Evolutionary conservation across 2,888 invertebrate species (phyloP).

Genomic region (Oeneis ivallda): DNA sequence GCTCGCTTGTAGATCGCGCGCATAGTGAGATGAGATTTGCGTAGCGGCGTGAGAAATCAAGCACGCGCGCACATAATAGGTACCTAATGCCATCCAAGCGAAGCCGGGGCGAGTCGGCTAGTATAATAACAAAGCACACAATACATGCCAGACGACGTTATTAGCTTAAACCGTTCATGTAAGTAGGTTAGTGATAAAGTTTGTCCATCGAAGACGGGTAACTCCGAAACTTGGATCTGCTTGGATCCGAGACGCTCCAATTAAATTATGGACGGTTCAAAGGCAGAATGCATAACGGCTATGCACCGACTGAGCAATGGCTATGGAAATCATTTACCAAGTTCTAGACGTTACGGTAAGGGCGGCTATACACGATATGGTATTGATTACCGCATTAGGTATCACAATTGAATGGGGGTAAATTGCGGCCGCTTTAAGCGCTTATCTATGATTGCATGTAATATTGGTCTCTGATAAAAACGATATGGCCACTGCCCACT

Average conservation of each 20-base stretch:
- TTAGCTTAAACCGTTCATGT: conserved; percentile 33
- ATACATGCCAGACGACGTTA: conserved; percentile 15
- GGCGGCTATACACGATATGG: conserved; percentile 31
- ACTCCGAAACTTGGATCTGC: conserved; percentile 55
- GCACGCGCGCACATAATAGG: too few relatives aligned
- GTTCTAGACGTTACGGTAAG: conserved; percentile 41
- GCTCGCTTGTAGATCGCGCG: too few relatives aligned
- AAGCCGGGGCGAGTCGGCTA: background rate
- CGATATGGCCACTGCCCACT: background rate
- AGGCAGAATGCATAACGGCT: conserved; percentile 69
- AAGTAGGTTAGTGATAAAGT: conserved; percentile 62
- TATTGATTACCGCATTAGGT: conserved; percentile 32
- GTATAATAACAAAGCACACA: conserved; percentile 10
- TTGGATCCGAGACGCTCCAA: conserved; percentile 62
- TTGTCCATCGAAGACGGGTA: conserved; percentile 55
- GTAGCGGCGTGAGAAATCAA: too few relatives aligned
- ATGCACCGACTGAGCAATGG: conserved; percentile 50
- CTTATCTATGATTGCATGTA: conserved; percentile 6
- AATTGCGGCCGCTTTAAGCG: conserved; percentile 15
- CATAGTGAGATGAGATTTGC: too few relatives aligned
- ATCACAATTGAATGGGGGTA: conserved; percentile 28
- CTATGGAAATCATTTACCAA: conserved; percentile 64
- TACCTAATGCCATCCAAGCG: too few relatives aligned
- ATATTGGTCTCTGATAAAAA: conserved; percentile 1
- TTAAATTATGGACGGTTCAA: conserved; percentile 75